Evolutionary conservation across 1,140 invertebrate species (phyloP).

Genomic region (Danaus plexippus): DNA sequence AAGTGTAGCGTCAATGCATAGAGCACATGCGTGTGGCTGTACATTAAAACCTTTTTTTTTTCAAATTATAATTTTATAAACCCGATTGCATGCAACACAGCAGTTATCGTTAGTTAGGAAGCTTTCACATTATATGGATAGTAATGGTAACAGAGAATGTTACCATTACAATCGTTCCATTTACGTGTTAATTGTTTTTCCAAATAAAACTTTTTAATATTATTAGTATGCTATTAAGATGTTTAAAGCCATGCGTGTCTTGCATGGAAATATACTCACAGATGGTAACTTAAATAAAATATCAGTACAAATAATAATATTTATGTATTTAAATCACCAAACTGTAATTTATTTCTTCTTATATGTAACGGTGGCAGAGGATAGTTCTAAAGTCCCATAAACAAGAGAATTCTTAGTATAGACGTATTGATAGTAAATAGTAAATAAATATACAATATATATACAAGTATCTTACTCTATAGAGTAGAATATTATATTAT

Average conservation of each 20-base stretch:
- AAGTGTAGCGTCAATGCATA: conserved; percentile 16
- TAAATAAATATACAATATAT: no score
- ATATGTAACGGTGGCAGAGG: no score
- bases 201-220: conserved; percentile 9
- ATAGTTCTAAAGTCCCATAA: no score
- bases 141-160: conserved; percentile 12
- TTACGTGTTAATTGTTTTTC: conserved; percentile 2
- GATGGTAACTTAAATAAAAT: no score
- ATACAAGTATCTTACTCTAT: no score
- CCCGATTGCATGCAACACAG: conserved; percentile 21
- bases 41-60: background rate
- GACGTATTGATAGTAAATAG: no score
- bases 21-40: conserved; percentile 24
- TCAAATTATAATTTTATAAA: conserved; percentile 8
- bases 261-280: conserved; percentile 5
- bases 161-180: no score
- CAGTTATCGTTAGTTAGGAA: conserved; percentile 17
- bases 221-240: conserved; percentile 4
- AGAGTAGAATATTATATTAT: no score
- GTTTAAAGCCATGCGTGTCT: conserved; percentile 10
- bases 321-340: conserved; percentile 9
- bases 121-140: conserved; percentile 10
- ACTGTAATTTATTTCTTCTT: no score
- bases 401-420: no score
- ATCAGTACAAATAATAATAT: background rate